Percentiles rank a stretch among this genome's conserved stretches.
Conservation (phyloP, 1,140 invertebrate genomes). For the Grapholita molesta region DNA sequence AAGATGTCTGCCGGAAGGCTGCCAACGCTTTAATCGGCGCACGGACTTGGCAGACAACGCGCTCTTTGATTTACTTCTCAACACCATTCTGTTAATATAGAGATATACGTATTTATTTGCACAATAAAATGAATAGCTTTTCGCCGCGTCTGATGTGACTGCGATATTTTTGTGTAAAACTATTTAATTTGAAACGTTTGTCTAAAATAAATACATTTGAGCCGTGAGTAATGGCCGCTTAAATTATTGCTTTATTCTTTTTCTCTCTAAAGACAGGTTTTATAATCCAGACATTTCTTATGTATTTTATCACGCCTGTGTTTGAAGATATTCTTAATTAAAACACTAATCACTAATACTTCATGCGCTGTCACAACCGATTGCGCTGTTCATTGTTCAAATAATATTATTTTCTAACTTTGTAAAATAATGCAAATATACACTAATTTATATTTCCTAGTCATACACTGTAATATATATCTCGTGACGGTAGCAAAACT, state of each 20-base stretch:
- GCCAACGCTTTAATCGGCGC: constrained; percentile 61
- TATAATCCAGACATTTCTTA: constrained; percentile 4
- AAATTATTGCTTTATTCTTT: constrained; percentile 5
- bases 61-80: constrained; percentile 71
- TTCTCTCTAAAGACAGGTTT: background rate
- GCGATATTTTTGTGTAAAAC: constrained; percentile 12
- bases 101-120: constrained; percentile 14
- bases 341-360: constrained; percentile 14
- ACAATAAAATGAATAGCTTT: constrained; percentile 17
- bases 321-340: constrained; percentile 14
- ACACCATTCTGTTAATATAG: constrained; percentile 50
- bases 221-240: constrained; percentile 6
- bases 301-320: constrained; percentile 14
- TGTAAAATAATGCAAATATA: background rate
- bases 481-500: background rate
- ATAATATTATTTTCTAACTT: background rate
- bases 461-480: background rate
- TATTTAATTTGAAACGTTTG: constrained; percentile 10
- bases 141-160: constrained; percentile 12
- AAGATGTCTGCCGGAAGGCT: constrained; percentile 55
- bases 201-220: constrained; percentile 4
- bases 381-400: background rate
- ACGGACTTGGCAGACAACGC: constrained; percentile 57
- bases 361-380: background rate
- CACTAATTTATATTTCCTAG: background rate